Percentiles rank a stretch among this genome's conserved stretches.
Conservation (phyloP, 2,888 invertebrate genomes). For the Epirrita christyi region DNA sequence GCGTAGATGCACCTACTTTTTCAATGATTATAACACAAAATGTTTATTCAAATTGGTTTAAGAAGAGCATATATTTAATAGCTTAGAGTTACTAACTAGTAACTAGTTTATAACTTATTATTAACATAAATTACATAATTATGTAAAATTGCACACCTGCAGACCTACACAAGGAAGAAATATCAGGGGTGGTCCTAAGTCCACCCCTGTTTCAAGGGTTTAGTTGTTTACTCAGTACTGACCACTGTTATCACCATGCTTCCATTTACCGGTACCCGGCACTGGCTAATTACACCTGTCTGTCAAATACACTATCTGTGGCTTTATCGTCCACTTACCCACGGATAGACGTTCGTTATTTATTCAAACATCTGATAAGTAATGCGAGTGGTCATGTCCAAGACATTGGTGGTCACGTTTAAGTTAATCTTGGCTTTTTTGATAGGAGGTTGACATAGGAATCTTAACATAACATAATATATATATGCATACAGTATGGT, state of each 20-base stretch:
- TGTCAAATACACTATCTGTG: conserved; percentile 68
- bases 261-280: conserved; percentile 56
- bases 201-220: conserved; percentile 54
- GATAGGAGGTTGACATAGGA: conserved; percentile 9
- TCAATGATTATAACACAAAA: too few species aligned
- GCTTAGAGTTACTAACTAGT: too few species aligned
- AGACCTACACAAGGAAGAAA: too few species aligned
- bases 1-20: too few species aligned
- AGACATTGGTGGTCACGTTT: conserved; percentile 35
- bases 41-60: too few species aligned
- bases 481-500: too few species aligned
- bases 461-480: too few species aligned
- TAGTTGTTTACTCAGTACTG: conserved; percentile 66
- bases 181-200: conserved; percentile 7
- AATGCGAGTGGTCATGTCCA: conserved; percentile 33
- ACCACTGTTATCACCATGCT: conserved; percentile 33
- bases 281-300: conserved; percentile 78
- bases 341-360: conserved; percentile 41
- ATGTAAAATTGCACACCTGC: too few species aligned
- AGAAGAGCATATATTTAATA: too few species aligned
- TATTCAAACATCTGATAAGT: conserved; percentile 42
- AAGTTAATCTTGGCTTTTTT: conserved; percentile 26
- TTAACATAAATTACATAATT: too few species aligned
- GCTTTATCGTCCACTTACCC: conserved; percentile 69
- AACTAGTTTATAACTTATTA: too few species aligned